phyloP scores from a whole-genome alignment of 2,113 vertebrate genomes.

The Gasterosteus nipponicus region DNA sequence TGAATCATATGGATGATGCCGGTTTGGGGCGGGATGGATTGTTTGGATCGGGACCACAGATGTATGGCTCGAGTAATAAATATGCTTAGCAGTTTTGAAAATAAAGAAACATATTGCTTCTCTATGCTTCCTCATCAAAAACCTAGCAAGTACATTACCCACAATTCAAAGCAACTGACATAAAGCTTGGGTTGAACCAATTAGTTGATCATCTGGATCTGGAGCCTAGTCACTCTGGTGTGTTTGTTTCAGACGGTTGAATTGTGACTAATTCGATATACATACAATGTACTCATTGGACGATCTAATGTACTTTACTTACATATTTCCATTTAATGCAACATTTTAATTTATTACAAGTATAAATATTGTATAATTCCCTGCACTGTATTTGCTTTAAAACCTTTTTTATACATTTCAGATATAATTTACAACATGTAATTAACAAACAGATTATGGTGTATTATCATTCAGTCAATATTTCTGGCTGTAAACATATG shows the following conservation, averaged over 20 bases:
- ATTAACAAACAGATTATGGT: too few relatives aligned
- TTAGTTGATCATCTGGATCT: neutral
- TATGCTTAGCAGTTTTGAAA: neutral
- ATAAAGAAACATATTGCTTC: neutral
- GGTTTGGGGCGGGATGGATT: neutral
- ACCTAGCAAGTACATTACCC: neutral
- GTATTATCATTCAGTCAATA: neutral
- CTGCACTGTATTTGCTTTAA: too few relatives aligned
- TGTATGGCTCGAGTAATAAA: neutral
- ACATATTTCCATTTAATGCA: too few relatives aligned
- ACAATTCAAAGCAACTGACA: neutral
- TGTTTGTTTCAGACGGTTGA: neutral
- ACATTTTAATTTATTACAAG: too few relatives aligned
- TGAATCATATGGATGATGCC: neutral
- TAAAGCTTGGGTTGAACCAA: neutral
- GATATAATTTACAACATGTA: too few relatives aligned
- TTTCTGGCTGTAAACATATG: neutral
- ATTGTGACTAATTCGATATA: too few relatives aligned
- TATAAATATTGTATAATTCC: too few relatives aligned
- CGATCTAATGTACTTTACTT: too few relatives aligned
- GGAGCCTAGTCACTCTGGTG: neutral
- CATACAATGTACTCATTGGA: too few relatives aligned
- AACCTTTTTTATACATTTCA: too few relatives aligned
- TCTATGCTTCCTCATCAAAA: neutral
- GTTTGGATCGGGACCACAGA: neutral